Percentiles rank a stretch among this genome's conserved stretches.
phyloP scores from a whole-genome alignment of 2,113 vertebrate genomes.

The Geococcyx californianus region DNA sequence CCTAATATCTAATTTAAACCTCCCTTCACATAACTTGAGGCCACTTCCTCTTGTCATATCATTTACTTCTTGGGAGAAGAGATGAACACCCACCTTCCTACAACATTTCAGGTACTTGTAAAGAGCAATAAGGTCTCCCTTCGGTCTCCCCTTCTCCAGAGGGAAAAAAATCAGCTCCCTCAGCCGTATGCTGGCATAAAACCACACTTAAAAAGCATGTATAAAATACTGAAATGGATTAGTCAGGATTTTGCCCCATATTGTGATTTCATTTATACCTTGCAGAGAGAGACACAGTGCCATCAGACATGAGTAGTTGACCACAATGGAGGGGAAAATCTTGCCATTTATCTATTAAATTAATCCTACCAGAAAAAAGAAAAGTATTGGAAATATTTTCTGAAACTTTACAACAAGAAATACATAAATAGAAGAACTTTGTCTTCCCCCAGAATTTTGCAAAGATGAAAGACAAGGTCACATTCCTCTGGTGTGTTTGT shows the following conservation, averaged over 20 bases:
- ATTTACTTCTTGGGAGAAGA: too few species aligned
- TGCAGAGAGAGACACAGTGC: neutral
- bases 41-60: too few species aligned
- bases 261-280: neutral
- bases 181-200: neutral
- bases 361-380: neutral
- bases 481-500: neutral
- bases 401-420: neutral
- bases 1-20: too few species aligned
- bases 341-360: neutral
- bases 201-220: neutral
- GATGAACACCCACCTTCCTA: too few species aligned
- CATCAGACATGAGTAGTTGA: rapidly evolving
- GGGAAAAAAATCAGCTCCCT: too few species aligned
- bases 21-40: too few species aligned
- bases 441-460: neutral
- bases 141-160: too few species aligned
- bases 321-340: neutral
- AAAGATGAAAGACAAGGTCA: neutral
- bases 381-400: neutral
- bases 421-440: neutral
- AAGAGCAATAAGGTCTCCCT: too few species aligned
- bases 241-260: neutral
- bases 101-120: too few species aligned
- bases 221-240: neutral